Evolutionary conservation across 2,888 invertebrate genomes (phyloP).

Genomic region (Uloborus plumipes): DNA sequence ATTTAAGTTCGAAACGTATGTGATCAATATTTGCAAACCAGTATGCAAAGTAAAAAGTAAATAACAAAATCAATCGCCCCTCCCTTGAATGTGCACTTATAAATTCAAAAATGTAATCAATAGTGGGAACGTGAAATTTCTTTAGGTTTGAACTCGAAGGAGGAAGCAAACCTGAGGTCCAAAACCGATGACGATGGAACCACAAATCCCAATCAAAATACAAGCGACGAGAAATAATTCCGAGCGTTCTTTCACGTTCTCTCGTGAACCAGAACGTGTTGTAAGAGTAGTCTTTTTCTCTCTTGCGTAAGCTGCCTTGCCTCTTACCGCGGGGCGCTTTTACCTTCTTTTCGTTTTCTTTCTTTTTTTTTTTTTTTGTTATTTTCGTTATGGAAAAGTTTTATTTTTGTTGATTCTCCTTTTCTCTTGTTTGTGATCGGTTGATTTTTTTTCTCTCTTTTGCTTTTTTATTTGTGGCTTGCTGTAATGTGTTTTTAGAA

Average conservation of each 20-base stretch:
- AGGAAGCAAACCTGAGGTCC: conserved; percentile 79
- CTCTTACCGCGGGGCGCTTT: conserved; percentile 4
- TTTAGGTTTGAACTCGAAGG: conserved; percentile 78
- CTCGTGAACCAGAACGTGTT: conserved; percentile 59
- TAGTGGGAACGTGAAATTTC: too few species aligned
- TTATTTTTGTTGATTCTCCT: not conserved
- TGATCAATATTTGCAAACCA: too few species aligned
- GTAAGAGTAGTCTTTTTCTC: conserved; percentile 21
- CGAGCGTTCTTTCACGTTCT: conserved; percentile 57
- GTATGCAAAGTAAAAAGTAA: too few species aligned
- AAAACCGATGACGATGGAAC: conserved; percentile 88
- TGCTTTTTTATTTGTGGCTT: conserved; percentile 7
- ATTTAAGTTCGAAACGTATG: too few species aligned
- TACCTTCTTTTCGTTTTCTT: conserved; percentile 7
- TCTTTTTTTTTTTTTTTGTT: conserved; percentile 27
- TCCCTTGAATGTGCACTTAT: too few species aligned
- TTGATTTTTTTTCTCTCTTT: not conserved
- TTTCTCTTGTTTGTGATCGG: conserved; percentile 14
- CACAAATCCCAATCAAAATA: conserved; percentile 77
- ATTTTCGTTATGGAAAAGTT: conserved; percentile 19
- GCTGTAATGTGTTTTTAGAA: not conserved
- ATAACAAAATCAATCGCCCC: too few species aligned
- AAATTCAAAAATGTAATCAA: too few species aligned
- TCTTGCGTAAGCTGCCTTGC: conserved; percentile 2
- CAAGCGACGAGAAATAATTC: conserved; percentile 7